A percentile compares a stretch with the other conserved stretches of the same genome.
Evolutionary conservation across 2,797 vertebrate species (phyloP).

Genomic region (Chiroxiphia lanceolata): DNA sequence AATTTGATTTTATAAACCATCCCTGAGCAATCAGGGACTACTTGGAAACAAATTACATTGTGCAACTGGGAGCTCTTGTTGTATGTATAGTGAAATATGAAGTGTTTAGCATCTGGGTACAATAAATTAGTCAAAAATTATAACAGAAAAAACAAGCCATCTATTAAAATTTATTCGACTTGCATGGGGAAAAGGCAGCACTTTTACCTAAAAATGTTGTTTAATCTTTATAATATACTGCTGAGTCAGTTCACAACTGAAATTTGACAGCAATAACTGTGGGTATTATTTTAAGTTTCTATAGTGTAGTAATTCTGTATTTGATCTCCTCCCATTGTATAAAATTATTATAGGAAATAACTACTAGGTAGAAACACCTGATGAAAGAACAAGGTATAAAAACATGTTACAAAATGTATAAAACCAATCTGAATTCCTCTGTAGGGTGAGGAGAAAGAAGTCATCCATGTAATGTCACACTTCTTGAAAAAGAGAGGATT

Average conservation of each 20-base stretch:
- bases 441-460: not conserved
- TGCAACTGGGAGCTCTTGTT: not conserved
- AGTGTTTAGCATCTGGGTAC: not conserved
- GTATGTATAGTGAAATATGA: not conserved
- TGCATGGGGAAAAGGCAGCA: not conserved
- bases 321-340: not conserved
- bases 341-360: not conserved
- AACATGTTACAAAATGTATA: not conserved
- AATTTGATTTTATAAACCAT: conserved; percentile 20
- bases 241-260: not conserved
- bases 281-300: not conserved
- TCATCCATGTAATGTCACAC: not conserved
- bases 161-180: not conserved
- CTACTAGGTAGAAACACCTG: not conserved
- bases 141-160: not conserved
- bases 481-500: not conserved
- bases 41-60: not conserved
- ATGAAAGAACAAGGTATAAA: not conserved
- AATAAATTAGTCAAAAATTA: not conserved
- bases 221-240: not conserved
- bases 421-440: not conserved
- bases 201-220: not conserved
- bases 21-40: not conserved
- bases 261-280: not conserved
- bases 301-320: not conserved